Percentiles rank a stretch among this genome's conserved stretches.
Conservation (phyloP, 2,888 invertebrate genomes). For the Melinaea marsaeus region DNA sequence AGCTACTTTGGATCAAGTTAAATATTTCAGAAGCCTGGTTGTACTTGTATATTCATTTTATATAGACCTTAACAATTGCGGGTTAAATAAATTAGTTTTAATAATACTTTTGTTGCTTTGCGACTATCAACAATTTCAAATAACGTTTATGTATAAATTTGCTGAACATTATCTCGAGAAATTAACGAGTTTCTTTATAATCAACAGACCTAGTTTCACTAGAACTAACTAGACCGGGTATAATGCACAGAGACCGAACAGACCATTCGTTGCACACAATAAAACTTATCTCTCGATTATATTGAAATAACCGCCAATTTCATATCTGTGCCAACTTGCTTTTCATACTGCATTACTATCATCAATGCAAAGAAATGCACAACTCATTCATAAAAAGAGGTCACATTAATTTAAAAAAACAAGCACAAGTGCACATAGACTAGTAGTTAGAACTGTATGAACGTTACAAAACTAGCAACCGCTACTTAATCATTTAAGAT, state of each 20-base stretch:
- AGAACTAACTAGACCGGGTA: background rate
- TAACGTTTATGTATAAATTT: constrained; percentile 18
- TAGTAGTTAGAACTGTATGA: background rate
- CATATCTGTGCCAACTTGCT: constrained; percentile 8
- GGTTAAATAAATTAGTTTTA: too few relatives aligned
- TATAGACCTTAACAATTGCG: too few relatives aligned
- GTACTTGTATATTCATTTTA: too few relatives aligned
- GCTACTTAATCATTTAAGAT: too few relatives aligned
- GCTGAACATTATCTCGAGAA: constrained; percentile 37
- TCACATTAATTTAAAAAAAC: constrained; percentile 1
- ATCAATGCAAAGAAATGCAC: too few relatives aligned
- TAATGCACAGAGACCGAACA: too few relatives aligned
- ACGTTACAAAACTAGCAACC: too few relatives aligned
- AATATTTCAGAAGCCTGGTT: too few relatives aligned
- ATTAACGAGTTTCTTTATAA: constrained; percentile 49
- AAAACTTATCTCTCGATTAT: constrained; percentile 12
- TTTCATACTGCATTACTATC: background rate
- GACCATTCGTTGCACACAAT: constrained; percentile 8
- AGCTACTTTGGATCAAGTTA: too few relatives aligned
- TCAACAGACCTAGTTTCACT: constrained; percentile 46
- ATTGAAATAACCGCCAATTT: constrained; percentile 8
- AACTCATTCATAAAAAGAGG: background rate
- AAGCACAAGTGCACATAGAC: background rate
- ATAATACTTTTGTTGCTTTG: too few relatives aligned
- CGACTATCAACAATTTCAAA: too few relatives aligned